Evolutionary conservation across 1,140 invertebrate species (phyloP).

Genomic region (Triops longicaudatus): DNA sequence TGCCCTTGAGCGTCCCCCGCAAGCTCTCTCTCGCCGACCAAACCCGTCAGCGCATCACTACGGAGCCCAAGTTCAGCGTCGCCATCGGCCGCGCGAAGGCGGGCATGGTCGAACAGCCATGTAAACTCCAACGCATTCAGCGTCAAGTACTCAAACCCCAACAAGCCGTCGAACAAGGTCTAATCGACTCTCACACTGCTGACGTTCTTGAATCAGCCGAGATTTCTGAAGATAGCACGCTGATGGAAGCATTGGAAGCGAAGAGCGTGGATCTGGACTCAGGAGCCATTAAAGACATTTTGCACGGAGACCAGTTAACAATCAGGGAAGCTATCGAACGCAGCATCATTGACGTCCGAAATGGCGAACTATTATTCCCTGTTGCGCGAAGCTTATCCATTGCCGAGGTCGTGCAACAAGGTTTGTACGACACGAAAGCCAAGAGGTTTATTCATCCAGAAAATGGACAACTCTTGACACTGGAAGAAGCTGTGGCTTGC

Average conservation of each 20-base stretch:
- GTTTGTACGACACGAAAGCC: conserved; percentile 64
- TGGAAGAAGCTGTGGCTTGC: conserved; percentile 74
- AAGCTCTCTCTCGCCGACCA: conserved; percentile 46
- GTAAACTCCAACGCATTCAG: conserved; percentile 66
- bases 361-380: conserved; percentile 69
- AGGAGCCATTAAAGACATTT: conserved; percentile 72
- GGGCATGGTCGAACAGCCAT: conserved; percentile 38
- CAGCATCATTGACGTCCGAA: conserved; percentile 68
- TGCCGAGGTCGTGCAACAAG: conserved; percentile 70
- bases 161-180: conserved; percentile 56
- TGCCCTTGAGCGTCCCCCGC: conserved; percentile 38
- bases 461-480: conserved; percentile 61
- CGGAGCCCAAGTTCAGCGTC: conserved; percentile 59
- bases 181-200: conserved; percentile 65
- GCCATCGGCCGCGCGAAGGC: conserved; percentile 48
- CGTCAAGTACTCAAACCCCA: conserved; percentile 57
- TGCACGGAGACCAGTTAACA: conserved; percentile 63
- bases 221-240: conserved; percentile 49
- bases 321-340: conserved; percentile 75
- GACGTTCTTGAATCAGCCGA: conserved; percentile 53
- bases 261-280: conserved; percentile 63
- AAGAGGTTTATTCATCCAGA: conserved; percentile 84
- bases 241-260: conserved; percentile 64
- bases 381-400: conserved; percentile 68
- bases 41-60: conserved; percentile 49